Evolutionary conservation across 2,888 invertebrate genomes (phyloP).

Genomic region (Tortrix viridana): DNA sequence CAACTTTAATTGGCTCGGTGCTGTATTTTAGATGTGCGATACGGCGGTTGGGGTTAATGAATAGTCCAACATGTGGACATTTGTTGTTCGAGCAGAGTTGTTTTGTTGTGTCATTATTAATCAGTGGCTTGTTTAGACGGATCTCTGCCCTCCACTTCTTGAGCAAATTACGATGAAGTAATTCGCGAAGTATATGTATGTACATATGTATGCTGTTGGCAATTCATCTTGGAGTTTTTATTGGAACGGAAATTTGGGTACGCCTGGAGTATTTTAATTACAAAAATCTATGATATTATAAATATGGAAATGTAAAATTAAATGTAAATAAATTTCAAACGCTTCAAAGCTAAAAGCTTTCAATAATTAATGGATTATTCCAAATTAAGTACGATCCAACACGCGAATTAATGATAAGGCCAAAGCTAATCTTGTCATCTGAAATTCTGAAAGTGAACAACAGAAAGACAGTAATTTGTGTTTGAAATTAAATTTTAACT

Average conservation of each 20-base stretch:
- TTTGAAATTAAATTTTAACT: slow-evolving; percentile 79
- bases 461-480: slow-evolving; percentile 80
- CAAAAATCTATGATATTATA: neutral
- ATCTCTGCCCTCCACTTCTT: neutral
- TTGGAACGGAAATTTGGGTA: no score
- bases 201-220: no score
- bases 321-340: slow-evolving; percentile 10
- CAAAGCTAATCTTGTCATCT: slow-evolving; percentile 67
- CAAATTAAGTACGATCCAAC: slow-evolving; percentile 61
- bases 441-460: slow-evolving; percentile 78
- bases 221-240: no score
- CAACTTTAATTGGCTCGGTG: slow-evolving; percentile 77
- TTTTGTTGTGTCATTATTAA: slow-evolving; percentile 70
- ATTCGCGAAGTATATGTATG: no score
- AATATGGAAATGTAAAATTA: neutral
- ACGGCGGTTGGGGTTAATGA: slow-evolving; percentile 70
- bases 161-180: no score
- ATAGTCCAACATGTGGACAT: slow-evolving; percentile 75
- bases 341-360: slow-evolving; percentile 44
- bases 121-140: slow-evolving; percentile 41
- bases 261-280: no score
- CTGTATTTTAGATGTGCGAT: slow-evolving; percentile 79
- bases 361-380: slow-evolving; percentile 62
- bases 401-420: slow-evolving; percentile 67
- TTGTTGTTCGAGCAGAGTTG: slow-evolving; percentile 66